Conservation (phyloP, 2,888 invertebrate species). For the Sarcophaga carnaria region DNA sequence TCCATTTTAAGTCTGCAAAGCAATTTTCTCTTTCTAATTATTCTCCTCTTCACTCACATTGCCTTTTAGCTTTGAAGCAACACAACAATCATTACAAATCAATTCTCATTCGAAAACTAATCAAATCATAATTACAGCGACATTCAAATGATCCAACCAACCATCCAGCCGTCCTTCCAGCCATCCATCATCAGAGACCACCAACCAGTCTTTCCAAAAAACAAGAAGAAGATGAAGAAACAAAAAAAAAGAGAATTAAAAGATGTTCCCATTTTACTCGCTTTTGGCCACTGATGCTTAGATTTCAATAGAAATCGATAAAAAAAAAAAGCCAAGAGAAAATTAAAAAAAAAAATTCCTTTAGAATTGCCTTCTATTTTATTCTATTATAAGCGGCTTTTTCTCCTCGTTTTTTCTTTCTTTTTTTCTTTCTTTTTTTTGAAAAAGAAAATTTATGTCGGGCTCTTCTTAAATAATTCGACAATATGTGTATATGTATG, state of each 20-base stretch:
- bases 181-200: no score
- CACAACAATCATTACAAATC: background rate
- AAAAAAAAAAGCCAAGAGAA: slow-evolving; percentile 9
- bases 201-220: no score
- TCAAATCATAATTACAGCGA: background rate
- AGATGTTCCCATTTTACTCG: no score
- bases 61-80: background rate
- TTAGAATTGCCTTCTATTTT: background rate
- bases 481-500: slow-evolving; percentile 1
- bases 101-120: background rate
- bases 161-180: no score
- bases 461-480: slow-evolving; percentile 2
- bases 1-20: no score
- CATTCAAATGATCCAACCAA: background rate
- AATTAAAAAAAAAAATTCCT: background rate
- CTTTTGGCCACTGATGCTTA: background rate
- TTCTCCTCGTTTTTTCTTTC: background rate
- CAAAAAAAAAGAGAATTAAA: no score
- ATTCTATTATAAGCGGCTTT: no score
- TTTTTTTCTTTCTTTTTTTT: slow-evolving; percentile 6
- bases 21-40: no score
- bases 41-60: background rate
- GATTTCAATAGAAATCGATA: slow-evolving; percentile 23
- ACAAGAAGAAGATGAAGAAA: no score
- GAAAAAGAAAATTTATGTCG: slow-evolving; percentile 27